These are phyloP conservation scores for Leptoclinus maculatus DNA, from an alignment of 2,797 vertebrate genomes.

Conservation along the genomic window DNA sequence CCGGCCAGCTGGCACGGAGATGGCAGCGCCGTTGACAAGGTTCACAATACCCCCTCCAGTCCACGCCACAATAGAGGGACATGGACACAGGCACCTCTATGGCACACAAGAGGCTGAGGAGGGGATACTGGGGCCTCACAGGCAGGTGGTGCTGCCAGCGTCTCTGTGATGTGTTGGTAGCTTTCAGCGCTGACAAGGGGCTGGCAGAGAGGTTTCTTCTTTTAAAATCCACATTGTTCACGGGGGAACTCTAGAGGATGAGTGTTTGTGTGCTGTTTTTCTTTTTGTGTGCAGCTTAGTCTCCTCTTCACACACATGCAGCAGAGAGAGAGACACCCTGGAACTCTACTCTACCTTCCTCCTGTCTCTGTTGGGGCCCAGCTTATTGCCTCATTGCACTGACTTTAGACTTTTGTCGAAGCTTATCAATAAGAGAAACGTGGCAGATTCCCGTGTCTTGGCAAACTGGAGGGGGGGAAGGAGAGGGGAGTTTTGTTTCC, in stretches of 20 bases:
- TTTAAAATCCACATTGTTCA: slow-evolving; percentile 79
- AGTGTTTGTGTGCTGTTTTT: slow-evolving; percentile 70
- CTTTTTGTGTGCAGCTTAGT: slow-evolving; percentile 60
- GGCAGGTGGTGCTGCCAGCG: slow-evolving; percentile 82
- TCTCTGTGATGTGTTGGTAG: slow-evolving; percentile 61
- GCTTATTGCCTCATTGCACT: slow-evolving; percentile 53
- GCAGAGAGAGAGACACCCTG: neutral
- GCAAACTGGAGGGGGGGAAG: slow-evolving; percentile 46
- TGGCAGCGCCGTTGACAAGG: slow-evolving; percentile 78
- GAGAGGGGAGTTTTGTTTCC: slow-evolving; percentile 34
- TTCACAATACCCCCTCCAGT: slow-evolving; percentile 83
- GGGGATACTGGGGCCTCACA: slow-evolving; percentile 62
- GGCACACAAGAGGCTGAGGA: slow-evolving; percentile 74
- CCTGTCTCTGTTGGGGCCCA: slow-evolving; percentile 35
- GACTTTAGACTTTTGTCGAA: slow-evolving; percentile 62
- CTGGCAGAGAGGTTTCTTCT: slow-evolving; percentile 73
- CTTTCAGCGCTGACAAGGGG: slow-evolving; percentile 74
- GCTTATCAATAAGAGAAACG: slow-evolving; percentile 67
- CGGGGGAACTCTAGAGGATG: slow-evolving; percentile 65
- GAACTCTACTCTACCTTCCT: slow-evolving; percentile 6
- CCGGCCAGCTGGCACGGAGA: slow-evolving; percentile 84
- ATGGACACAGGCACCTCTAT: slow-evolving; percentile 81
- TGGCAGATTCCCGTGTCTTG: slow-evolving; percentile 66
- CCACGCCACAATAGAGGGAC: slow-evolving; percentile 78
- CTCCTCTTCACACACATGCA: slow-evolving; percentile 45